These are phyloP conservation scores for Zaprionus capensis DNA, from an alignment of 1,140 invertebrate genomes.

Conservation along the genomic window DNA sequence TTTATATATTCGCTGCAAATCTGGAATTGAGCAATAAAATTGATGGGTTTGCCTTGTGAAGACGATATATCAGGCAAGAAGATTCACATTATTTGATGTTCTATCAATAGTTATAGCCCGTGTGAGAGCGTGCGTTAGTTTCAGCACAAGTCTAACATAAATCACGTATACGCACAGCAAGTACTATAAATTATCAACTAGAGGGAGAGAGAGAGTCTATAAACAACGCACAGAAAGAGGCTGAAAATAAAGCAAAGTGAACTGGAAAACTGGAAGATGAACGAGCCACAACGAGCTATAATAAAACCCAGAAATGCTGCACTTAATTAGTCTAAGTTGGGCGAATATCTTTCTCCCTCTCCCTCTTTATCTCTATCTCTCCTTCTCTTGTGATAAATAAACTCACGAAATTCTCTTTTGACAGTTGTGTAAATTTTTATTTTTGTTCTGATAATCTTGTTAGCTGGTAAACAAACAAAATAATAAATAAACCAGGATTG, in stretches of 20 bases:
- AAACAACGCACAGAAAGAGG: conserved; percentile 26
- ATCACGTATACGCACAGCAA: conserved; percentile 75
- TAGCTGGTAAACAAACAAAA: conserved; percentile 27
- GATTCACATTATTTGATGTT: conserved; percentile 26
- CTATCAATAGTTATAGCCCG: conserved; percentile 31
- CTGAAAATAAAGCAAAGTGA: conserved; percentile 37
- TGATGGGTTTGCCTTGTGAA: conserved; percentile 16
- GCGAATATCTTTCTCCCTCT: background rate
- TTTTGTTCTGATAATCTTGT: conserved; percentile 18
- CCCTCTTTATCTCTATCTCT: background rate
- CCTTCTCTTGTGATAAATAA: background rate
- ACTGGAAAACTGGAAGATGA: background rate
- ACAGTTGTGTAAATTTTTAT: conserved; percentile 8
- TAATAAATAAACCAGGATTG: conserved; percentile 37
- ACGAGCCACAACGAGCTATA: conserved; percentile 4
- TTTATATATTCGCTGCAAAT: background rate
- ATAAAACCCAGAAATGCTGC: conserved; percentile 11
- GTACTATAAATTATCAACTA: conserved; percentile 69
- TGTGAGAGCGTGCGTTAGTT: conserved; percentile 8
- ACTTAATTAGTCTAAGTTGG: conserved; percentile 27
- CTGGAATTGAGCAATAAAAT: conserved; percentile 20
- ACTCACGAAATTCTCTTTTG: background rate
- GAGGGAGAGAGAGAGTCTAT: background rate
- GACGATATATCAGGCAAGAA: conserved; percentile 26
- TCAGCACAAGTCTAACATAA: conserved; percentile 50